phyloP scores from a whole-genome alignment of 2,888 invertebrate genomes.

The Strigamia crassipes region DNA sequence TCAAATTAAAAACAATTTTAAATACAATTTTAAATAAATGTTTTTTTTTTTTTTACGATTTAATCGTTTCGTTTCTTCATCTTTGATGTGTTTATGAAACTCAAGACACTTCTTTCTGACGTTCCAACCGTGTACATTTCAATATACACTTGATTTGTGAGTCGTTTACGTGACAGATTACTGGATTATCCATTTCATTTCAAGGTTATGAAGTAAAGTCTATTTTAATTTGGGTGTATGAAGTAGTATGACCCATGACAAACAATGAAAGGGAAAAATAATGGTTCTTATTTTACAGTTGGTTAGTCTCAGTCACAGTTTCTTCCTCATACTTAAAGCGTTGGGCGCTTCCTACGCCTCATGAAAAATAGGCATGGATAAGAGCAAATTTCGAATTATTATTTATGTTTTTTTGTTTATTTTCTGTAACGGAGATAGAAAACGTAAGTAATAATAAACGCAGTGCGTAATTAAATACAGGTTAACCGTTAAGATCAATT shows the following conservation, averaged over 20 bases:
- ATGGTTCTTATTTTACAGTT: conserved; percentile 16
- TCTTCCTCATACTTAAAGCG: not conserved
- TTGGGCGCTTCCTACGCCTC: not conserved
- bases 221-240: not conserved
- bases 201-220: not conserved
- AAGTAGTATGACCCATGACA: conserved; percentile 3
- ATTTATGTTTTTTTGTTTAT: not conserved
- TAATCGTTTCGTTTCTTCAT: too few species aligned
- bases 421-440: not conserved
- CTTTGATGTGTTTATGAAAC: too few species aligned
- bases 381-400: not conserved
- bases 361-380: not conserved
- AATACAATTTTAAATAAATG: not conserved
- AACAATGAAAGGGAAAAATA: conserved; percentile 20
- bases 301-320: conserved; percentile 20
- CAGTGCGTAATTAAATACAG: not conserved
- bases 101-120: too few species aligned
- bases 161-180: not conserved
- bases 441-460: not conserved
- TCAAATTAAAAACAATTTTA: not conserved
- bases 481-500: not conserved
- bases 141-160: too few species aligned
- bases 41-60: too few species aligned
- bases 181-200: not conserved
- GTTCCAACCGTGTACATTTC: too few species aligned